phyloP scores from a whole-genome alignment of 2,113 vertebrate species.

The Protobothrops mucrosquamatus region DNA sequence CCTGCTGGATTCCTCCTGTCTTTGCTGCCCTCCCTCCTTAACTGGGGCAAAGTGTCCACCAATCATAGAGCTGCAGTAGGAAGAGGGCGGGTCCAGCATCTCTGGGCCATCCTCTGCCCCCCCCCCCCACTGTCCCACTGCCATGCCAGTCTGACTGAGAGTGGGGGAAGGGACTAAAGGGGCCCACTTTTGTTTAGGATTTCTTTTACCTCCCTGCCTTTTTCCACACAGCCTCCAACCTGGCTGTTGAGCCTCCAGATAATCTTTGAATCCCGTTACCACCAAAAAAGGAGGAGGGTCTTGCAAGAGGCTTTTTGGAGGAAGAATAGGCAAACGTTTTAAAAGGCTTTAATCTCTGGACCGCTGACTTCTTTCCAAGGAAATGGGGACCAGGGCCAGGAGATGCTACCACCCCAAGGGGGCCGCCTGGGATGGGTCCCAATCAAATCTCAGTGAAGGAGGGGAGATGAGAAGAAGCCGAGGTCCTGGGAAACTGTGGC shows the following conservation, averaged over 20 bases:
- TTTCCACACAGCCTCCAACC: background rate
- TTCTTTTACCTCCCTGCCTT: background rate
- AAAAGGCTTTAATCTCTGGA: background rate
- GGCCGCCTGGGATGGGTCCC: background rate
- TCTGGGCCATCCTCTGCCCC: background rate
- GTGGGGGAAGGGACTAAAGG: background rate
- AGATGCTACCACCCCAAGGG: background rate
- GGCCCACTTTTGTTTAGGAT: background rate
- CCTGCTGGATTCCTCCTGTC: background rate
- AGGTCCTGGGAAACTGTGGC: background rate
- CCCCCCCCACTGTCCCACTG: background rate
- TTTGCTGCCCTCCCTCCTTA: background rate
- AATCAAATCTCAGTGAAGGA: background rate
- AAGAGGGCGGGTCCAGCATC: background rate
- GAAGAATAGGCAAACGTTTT: background rate
- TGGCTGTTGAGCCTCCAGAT: background rate
- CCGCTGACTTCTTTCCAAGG: background rate
- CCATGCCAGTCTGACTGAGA: background rate
- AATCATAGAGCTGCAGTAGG: background rate
- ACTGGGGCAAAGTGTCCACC: background rate
- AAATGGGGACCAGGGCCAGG: background rate
- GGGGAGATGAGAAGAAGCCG: background rate
- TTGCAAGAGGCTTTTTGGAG: background rate
- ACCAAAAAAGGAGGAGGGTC: background rate
- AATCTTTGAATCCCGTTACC: background rate